Percentiles rank a stretch among this genome's conserved stretches.
These are phyloP conservation scores for Atlantisia rogersi DNA, from an alignment of 2,113 vertebrate species.

Conservation along the genomic window DNA sequence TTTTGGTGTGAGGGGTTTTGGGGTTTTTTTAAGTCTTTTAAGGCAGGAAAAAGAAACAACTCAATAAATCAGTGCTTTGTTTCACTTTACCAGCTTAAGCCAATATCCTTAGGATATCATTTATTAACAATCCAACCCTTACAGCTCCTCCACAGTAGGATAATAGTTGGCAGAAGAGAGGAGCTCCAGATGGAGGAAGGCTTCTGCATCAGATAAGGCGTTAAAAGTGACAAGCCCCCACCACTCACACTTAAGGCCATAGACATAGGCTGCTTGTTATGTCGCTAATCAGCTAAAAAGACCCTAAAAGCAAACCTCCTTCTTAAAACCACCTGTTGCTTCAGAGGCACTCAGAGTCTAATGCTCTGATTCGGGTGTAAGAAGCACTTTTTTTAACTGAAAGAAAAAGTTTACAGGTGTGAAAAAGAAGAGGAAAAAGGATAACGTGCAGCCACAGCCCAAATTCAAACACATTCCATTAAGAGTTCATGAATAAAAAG, in stretches of 20 bases:
- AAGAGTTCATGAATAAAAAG: background rate
- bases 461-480: background rate
- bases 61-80: background rate
- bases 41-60: background rate
- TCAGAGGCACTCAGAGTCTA: background rate
- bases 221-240: background rate
- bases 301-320: background rate
- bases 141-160: background rate
- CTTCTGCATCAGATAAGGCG: background rate
- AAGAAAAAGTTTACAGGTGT: background rate
- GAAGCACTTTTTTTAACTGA: background rate
- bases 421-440: background rate
- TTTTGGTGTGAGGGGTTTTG: too few relatives aligned
- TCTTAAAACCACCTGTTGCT: background rate
- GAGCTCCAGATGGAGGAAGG: background rate
- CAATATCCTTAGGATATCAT: slow-evolving; percentile 2
- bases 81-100: background rate
- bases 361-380: background rate
- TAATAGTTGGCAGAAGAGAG: background rate
- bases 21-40: background rate
- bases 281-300: slow-evolving; percentile 3
- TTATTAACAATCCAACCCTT: background rate
- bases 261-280: background rate
- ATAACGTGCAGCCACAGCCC: background rate
- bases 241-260: background rate